Base-by-base conservation (phyloP, 2,797 vertebrate species). In the Fistularia commersonii region DNA sequence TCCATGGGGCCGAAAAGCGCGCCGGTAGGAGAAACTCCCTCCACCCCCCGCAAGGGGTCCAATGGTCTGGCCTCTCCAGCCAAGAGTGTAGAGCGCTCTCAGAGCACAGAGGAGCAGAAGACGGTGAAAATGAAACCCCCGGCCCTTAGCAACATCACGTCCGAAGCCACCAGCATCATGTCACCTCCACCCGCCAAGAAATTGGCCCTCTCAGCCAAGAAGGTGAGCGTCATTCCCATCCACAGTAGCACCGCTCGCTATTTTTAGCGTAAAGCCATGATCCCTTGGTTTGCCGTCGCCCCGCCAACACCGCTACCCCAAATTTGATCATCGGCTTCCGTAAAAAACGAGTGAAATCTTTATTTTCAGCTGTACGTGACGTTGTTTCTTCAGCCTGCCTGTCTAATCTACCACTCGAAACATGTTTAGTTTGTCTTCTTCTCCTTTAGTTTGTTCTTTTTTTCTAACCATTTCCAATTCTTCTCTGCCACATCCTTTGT, bases 381-480 rank as follows among this genome's bases (percentile, higher is more conserved):
- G 54, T 51, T 57, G 41, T 70, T 64, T 72, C 49, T 73, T 54
- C 68, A 79, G 62, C 66, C 46, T 75, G 58, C 63, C 64, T 54
- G 66, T 88, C 77, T 87, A 82, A 85, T 78, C 80, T 72, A 67
- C 62, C 84, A 74, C 63, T 66, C 66, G 63, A 56, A 76, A 75
- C 82, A 72, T 80, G 83, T 68, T 82, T 68, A 74, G 72, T 85
- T 83, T 88, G 80, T 80, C 72, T 81, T 80, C 78, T 84, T 90
- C 88, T 88, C 85, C 82, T 81, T 88, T 66, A 81, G 72, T 84
- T 88, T 79, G 83, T 86, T 91, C 86, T 92, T 90, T 86, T 83
- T 87, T 90, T 92, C 92, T 95, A 95, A 96, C 90, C 91, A 91
- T 91, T 92, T 95, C 92, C 94, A 93, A 91, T 95, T 94, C 90